Evolutionary conservation across 2,888 invertebrate genomes (phyloP), one percentile per base, ranked within the genome.

Genomic region (Sepiola atlantica): DNA sequence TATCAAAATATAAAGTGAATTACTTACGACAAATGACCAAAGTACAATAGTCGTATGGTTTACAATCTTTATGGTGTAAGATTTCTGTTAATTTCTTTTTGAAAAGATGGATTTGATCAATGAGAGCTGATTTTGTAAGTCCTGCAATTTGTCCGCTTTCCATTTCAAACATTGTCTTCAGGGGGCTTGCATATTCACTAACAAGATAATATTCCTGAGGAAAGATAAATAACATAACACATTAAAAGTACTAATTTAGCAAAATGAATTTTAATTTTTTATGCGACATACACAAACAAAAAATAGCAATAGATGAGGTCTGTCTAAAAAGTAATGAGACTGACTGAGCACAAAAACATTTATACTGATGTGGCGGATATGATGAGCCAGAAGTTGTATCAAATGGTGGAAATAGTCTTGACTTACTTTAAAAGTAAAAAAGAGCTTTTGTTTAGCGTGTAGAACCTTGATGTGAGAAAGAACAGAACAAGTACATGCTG

Each of bases 111-210:
- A 94, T 55, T 90, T 95, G 94, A 18, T 94, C 18, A 20, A 55
- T 18, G 55, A 35, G 61, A 2, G n/a, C 94, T 3, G 94, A 94
- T 35, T 57, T 90, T 28, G 91, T 94, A 14, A 95, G 90, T 55
- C 94, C 94, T 28, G 95, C 95, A 28, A 94, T 35, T 24, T 57
- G 45, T 21, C 91, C 94, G 10, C 18, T 57, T 90, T 94, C 94
- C 95, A 95, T 95, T n/a, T 95, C 95, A 45, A 55, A 91, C 92
- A 95, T 95, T 1, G 94, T 94, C 90, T 91, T 55, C 54, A 95
- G 18, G 10, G 95, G 94, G 24, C 94, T 94, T 14, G 94, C 93
- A 45, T 94, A 95, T 32, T 94, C 95, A 32, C 55, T 28, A 93
- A 94, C 57, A 55, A 91, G 54, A 54, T 94, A 94, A 57, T 94